Base-by-base conservation (phyloP, 2,888 invertebrate genomes). In the Dorcus parallelipipedus region DNA sequence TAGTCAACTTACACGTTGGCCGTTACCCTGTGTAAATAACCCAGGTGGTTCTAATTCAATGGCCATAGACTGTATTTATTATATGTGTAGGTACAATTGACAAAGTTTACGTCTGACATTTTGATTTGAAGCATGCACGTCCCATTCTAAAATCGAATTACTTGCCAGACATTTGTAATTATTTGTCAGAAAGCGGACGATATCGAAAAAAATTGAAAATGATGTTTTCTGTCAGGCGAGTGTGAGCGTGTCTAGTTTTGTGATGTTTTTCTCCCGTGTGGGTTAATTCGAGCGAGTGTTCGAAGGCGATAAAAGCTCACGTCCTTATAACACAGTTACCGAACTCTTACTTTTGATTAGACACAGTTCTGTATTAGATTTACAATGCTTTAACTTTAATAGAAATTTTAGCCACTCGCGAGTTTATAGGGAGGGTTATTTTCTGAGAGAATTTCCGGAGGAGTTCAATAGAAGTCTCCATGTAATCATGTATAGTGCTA, bases 341-440 rank as follows among this genome's bases (percentile, higher is more conserved):
- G 59, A 69, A 69, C 67, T 68, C 67, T 65, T 67, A 66, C 66
- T 68, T 67, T 65, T 67, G 68, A 69, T 68, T 68, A 68, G 68
- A 66, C 65, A 67, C 65, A 64, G 67, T 67, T 67, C 65, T 64
- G 67, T 69, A 69, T 69, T 69, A 45, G 45, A 45, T 45, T 45
- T 45, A 45, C 45, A 45, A 45, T 45, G 45, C 45, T 45, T 54
- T 54, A 54, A 49, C 54, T n/a, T n/a, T 49, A 49, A 54, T 54
- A 49, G 54, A 54, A 54, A 49, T 54, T 49, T 54, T 49, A n/a
- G 33, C 33, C 17, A 7, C 6, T 33, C 17, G 42, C 41, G 45
- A 26, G 20, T 40, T 54, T 40, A 14, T 40, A 39, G 23, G 49
- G 49, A 6, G 23, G 9, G 17, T 45, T 10, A 9, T 20, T 10